Base-by-base conservation (phyloP, 30 jellyfish, hydroid and myxozoan genomes). In the Cassiopea xamachana region DNA sequence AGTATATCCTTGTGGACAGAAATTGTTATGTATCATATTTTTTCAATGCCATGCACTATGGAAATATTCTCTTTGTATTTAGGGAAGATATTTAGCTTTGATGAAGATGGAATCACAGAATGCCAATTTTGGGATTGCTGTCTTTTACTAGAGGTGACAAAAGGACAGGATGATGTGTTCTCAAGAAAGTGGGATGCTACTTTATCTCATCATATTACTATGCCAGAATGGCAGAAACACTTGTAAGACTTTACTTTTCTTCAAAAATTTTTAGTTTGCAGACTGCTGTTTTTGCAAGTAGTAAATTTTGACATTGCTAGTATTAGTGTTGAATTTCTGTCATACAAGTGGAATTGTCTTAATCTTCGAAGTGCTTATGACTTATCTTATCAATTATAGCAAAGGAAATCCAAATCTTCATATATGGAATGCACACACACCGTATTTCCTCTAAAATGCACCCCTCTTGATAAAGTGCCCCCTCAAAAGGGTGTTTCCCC, bases 1-100 rank as follows among this genome's bases (percentile, higher is more conserved):
- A 27, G 39, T 27, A 27, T 27, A 27, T 27, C 39, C 39, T 27
- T 27, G 39, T 27, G 39, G 39, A 27, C 39, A 27, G 39, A 27
- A 27, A 27, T 27, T 27, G 39, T 27, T 27, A 27, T 27, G 39
- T 27, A 27, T 27, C 39, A 27, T 27, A 27, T 27, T 27, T 27
- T 27, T 27, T 27, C 39, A 27, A 27, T 27, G 39, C 39, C 39
- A 27, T 27, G 39, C 39, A 27, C 39, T 27, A 27, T 55, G 64
- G 12, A 10, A 55, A 55, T 10, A 55, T 55, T 55, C 10, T 55
- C 64, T 73, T 58, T 48, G 1, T 75, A n/a, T 84, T 14, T 81
- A 87, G 94, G 94, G 16, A 48, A 60, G 14, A 69, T 76, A 1
- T 87, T 7, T 84, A 87, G 94, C 80, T 87, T 59, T 77, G 89